Base-by-base conservation (phyloP, 2,888 invertebrate genomes). In the Euplexia lucipara region DNA sequence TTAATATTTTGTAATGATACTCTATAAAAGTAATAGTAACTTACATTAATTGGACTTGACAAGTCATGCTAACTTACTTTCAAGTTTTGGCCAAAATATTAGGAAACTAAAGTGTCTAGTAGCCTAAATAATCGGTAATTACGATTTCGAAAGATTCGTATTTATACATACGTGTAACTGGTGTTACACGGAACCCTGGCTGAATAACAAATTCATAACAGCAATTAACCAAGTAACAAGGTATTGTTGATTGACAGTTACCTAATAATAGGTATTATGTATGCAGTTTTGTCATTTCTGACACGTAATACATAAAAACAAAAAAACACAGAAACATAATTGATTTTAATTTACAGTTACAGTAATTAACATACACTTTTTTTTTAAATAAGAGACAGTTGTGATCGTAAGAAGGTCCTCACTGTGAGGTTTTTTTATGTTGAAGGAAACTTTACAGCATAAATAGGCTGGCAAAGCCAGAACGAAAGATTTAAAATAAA, bases 161-260 rank as follows among this genome's bases (percentile, higher is more conserved):
- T 67, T 67, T 49, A n/a, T n/a, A n/a, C 20, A 30, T 16, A 54
- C n/a, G 16, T 35, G 35, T 37, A 26, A 57, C 26, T 14, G n/a
- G 14, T 39, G 34, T 34, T 45, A 45, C 45, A 68, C 47, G 54
- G 42, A 59, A 68, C 10, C 26, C 37, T 10, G 26, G 16, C 54
- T 16, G 9, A 59, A 16, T 45, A 51, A 61, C 26, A 39, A 63
- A 39, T 39, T 34, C 42, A 57, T 47, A 63, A 57, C 26, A 58
- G 48, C 57, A 39, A 75, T 70, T 41, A 54, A 56, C 34, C 56
- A 45, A 41, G 5, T 26, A 26, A 26, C 26, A 18, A 18, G 4
- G 30, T 41, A 30, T 70, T 65, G 22, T 70, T 65, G 22, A 68
- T 66, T 16, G 41, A 57, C 20, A 14, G 60, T 78, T 78, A 67